These are phyloP conservation scores for Porites evermanni DNA, from an alignment of 92 coral and sea anemone genomes.

Conservation along the genomic window DNA sequence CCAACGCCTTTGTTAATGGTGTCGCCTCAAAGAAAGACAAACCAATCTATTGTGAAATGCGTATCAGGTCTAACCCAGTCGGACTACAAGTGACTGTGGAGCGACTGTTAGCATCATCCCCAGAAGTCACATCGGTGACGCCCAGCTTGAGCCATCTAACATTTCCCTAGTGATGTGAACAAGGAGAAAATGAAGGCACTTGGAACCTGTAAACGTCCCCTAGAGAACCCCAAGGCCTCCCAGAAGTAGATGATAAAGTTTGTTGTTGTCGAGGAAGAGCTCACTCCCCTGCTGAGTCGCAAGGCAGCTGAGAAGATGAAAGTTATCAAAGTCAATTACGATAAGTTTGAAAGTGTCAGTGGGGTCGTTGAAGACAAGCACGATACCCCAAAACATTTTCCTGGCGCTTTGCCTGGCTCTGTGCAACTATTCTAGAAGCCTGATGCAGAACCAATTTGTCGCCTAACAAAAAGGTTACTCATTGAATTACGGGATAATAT, in stretches of 20 bases:
- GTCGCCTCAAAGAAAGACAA: slow-evolving; percentile 16
- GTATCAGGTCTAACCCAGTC: slow-evolving; percentile 2
- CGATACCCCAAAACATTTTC: slow-evolving; percentile 13
- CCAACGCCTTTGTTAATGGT: slow-evolving; percentile 36
- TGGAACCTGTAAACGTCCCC: neutral
- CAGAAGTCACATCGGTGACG: neutral
- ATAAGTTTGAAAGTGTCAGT: slow-evolving; percentile 39
- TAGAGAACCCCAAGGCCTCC: neutral
- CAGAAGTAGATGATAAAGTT: slow-evolving; percentile 32
- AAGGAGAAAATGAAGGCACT: too few species aligned
- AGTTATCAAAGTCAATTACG: slow-evolving; percentile 48
- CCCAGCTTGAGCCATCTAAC: neutral
- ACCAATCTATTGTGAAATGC: slow-evolving; percentile 33
- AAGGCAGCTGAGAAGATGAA: slow-evolving; percentile 36
- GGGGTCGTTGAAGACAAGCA: slow-evolving; percentile 17
- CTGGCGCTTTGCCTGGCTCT: too few species aligned
- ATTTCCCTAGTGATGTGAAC: neutral
- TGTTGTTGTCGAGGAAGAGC: slow-evolving; percentile 41
- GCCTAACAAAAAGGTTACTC: too few species aligned
- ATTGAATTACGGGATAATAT: too few species aligned
- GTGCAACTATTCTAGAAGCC: too few species aligned
- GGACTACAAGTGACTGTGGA: slow-evolving; percentile 17
- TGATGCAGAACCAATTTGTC: too few species aligned
- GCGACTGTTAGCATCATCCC: slow-evolving; percentile 3
- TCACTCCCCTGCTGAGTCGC: slow-evolving; percentile 30